Conservation (phyloP, 37 sponge, comb jelly and placozoan genomes). For the Ephydatia muelleri region DNA sequence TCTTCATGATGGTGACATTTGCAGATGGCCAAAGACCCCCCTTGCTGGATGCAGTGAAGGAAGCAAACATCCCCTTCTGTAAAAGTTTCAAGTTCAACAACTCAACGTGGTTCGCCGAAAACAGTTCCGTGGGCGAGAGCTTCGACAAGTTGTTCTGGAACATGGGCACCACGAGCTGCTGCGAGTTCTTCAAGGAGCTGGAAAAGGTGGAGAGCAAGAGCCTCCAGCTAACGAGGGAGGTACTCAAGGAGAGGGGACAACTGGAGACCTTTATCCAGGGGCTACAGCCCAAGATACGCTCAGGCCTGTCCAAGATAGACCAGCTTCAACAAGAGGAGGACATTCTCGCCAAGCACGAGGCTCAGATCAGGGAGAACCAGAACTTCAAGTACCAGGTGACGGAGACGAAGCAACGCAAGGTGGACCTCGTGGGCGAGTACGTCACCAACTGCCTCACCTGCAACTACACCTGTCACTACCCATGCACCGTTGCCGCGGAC, state of each 20-base stretch:
- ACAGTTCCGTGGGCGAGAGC: neutral
- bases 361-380: constrained; percentile 25
- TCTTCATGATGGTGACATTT: constrained; percentile 83
- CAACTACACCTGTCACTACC: constrained; percentile 73
- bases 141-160: constrained; percentile 74
- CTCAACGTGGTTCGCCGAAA: constrained; percentile 44
- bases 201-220: constrained; percentile 12
- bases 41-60: constrained; percentile 53
- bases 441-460: constrained; percentile 76
- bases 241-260: constrained; percentile 22
- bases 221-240: constrained; percentile 58
- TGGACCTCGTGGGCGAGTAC: constrained; percentile 47
- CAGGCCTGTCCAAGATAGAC: constrained; percentile 25
- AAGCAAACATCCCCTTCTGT: constrained; percentile 41
- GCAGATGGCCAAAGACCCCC: constrained; percentile 70
- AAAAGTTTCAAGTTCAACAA: constrained; percentile 73
- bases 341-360: constrained; percentile 29
- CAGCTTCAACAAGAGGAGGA: constrained; percentile 34
- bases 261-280: constrained; percentile 35
- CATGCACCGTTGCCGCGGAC: constrained; percentile 54
- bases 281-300: constrained; percentile 32
- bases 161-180: constrained; percentile 64
- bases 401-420: constrained; percentile 23
- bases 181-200: constrained; percentile 54
- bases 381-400: constrained; percentile 48